Evolutionary conservation across 2,113 vertebrate genomes (phyloP).

Genomic region (Mesocricetus auratus): DNA sequence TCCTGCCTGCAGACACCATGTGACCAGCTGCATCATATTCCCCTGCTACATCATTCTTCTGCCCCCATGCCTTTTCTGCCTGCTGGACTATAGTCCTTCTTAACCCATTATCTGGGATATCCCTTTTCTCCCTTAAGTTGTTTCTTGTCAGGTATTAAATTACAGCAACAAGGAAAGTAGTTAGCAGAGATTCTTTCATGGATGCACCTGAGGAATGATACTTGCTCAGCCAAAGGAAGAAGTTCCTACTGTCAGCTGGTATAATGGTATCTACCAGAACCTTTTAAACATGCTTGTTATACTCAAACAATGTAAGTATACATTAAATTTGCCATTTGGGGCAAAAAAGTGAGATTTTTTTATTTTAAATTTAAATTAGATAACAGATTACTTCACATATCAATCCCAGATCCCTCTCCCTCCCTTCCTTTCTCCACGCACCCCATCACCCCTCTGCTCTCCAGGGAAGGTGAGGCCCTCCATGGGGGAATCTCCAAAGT

Average conservation of each 20-base stretch:
- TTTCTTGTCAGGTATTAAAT: background rate
- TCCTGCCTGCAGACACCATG: background rate
- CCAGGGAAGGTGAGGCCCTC: too few species aligned
- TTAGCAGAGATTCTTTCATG: background rate
- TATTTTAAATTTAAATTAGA: too few species aligned
- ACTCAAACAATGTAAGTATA: background rate
- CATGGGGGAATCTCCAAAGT: too few species aligned
- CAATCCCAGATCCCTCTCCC: too few species aligned
- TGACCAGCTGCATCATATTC: background rate
- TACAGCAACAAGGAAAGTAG: background rate
- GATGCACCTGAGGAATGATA: background rate
- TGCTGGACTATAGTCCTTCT: too few species aligned
- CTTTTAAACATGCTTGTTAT: background rate
- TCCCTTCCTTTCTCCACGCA: too few species aligned
- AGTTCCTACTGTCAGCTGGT: background rate
- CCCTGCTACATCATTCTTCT: background rate
- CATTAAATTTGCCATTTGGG: background rate
- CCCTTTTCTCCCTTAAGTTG: background rate
- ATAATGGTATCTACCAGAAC: background rate
- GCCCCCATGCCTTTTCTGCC: too few species aligned
- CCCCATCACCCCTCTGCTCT: too few species aligned
- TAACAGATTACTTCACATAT: too few species aligned
- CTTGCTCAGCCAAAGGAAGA: background rate
- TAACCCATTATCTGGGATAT: background rate
- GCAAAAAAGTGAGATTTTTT: too few species aligned